phyloP scores from a whole-genome alignment of 2,888 invertebrate species.

The Spisula subtruncata region DNA sequence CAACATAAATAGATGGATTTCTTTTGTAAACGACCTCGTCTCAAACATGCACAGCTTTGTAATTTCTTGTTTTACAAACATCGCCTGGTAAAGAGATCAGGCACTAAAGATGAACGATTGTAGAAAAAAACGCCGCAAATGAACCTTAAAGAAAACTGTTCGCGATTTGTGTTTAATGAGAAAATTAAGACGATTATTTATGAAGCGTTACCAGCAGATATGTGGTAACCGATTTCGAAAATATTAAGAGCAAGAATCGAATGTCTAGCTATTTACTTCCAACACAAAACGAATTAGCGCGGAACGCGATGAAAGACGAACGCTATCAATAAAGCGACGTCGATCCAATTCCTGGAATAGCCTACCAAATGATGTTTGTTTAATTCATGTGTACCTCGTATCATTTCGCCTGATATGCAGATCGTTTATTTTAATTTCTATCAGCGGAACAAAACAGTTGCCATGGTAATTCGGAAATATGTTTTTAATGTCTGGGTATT shows the following conservation, averaged over 20 bases:
- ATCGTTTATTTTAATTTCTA: conserved; percentile 5
- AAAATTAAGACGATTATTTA: conserved; percentile 65
- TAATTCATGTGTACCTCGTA: conserved; percentile 37
- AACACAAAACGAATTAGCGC: conserved; percentile 59
- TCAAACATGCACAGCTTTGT: background rate
- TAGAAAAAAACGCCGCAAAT: conserved; percentile 65
- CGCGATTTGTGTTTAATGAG: conserved; percentile 70
- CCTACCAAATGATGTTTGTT: conserved; percentile 43
- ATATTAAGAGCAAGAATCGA: conserved; percentile 64
- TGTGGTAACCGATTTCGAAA: conserved; percentile 69
- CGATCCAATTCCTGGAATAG: conserved; percentile 57
- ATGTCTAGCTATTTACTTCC: conserved; percentile 63
- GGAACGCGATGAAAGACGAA: conserved; percentile 61
- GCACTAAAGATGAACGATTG: conserved; percentile 64
- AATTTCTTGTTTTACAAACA: conserved; percentile 33
- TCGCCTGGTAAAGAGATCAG: conserved; percentile 46
- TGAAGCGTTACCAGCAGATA: conserved; percentile 71
- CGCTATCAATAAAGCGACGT: conserved; percentile 51
- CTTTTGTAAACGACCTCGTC: background rate
- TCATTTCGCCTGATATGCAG: conserved; percentile 32
- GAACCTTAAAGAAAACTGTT: conserved; percentile 72
- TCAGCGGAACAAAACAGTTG: background rate
- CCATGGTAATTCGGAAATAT: background rate
- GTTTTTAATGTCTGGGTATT: background rate
- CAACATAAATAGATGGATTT: background rate